These are phyloP conservation scores for Lasioglossum malachurum DNA, from an alignment of 2,888 invertebrate species.

Conservation along the genomic window DNA sequence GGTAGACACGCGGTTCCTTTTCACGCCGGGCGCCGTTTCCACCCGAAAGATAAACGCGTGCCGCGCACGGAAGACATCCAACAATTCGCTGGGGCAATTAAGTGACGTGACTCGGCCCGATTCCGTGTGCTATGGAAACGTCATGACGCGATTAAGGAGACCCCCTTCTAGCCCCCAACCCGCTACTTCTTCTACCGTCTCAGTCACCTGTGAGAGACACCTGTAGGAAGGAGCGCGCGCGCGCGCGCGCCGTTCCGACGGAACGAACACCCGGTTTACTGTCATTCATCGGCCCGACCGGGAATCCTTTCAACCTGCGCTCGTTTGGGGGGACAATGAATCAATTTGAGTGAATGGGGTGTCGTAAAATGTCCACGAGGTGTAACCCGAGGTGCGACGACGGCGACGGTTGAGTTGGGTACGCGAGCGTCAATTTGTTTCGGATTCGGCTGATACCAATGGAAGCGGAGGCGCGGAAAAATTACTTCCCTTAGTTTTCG, in stretches of 20 bases:
- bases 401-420: conserved; percentile 5
- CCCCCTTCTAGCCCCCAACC: background rate
- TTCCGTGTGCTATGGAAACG: conserved; percentile 73
- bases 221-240: conserved; percentile 69
- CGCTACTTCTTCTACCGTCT: background rate
- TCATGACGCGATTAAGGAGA: conserved; percentile 76
- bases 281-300: conserved; percentile 31
- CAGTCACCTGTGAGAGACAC: conserved; percentile 58
- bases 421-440: conserved; percentile 4
- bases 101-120: conserved; percentile 81
- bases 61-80: conserved; percentile 59
- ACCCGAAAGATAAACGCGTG: conserved; percentile 71
- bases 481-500: background rate
- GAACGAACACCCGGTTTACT: conserved; percentile 20
- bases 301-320: conserved; percentile 14
- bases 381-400: background rate
- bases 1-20: conserved; percentile 50
- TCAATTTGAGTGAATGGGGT: conserved; percentile 19
- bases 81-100: conserved; percentile 79
- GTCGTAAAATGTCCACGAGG: conserved; percentile 10
- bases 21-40: conserved; percentile 56
- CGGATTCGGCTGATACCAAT: background rate
- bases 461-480: background rate
- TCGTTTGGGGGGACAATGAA: conserved; percentile 13
- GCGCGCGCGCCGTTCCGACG: conserved; percentile 44